Evolutionary conservation across 2,113 vertebrate genomes (phyloP).

Genomic region (Odontophorus gujanensis): DNA sequence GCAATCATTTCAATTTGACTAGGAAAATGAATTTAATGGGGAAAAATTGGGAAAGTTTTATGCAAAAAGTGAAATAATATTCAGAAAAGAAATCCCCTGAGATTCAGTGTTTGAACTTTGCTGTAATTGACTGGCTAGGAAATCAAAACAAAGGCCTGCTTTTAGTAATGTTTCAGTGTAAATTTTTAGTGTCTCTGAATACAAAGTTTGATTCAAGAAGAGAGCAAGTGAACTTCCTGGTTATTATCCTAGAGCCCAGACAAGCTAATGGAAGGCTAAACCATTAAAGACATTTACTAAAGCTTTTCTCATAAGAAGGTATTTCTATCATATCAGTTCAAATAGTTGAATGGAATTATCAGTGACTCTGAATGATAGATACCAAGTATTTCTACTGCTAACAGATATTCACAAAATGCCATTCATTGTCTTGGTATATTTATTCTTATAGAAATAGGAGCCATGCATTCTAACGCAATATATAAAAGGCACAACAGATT

Average conservation of each 20-base stretch:
- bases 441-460: constrained; percentile 9
- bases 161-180: neutral
- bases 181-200: neutral
- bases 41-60: neutral
- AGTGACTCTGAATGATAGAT: neutral
- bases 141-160: neutral
- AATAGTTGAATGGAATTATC: neutral
- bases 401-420: constrained; percentile 4
- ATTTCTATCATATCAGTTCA: neutral
- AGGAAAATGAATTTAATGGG: neutral
- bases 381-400: neutral
- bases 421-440: neutral
- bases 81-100: neutral
- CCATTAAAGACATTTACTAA: neutral
- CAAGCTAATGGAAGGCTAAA: neutral
- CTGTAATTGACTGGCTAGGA: neutral
- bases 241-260: neutral
- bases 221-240: neutral
- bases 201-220: neutral
- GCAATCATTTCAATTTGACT: neutral
- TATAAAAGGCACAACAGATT: rapidly evolving
- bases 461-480: neutral
- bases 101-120: neutral
- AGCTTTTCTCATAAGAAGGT: neutral
- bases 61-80: neutral